Evolutionary conservation across 37 sponge, comb jelly and placozoan species (phyloP), one percentile per base, ranked within the genome.

Genomic region (Axinella damicornis): DNA sequence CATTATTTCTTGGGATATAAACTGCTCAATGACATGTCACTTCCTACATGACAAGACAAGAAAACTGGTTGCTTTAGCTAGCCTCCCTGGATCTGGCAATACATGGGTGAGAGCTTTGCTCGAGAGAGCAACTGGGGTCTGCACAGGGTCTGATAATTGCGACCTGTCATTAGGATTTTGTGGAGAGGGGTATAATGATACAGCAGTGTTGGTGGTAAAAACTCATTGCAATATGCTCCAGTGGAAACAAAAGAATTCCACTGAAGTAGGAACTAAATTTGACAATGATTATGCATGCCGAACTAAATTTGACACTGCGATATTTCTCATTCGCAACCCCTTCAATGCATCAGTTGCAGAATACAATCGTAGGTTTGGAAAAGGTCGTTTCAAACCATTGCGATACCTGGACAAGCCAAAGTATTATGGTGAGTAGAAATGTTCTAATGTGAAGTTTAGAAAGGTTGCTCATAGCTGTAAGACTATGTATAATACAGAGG

Each of bases 21-120:
- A n/a, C n/a, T n/a, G n/a, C n/a, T n/a, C n/a, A n/a, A n/a, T n/a
- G n/a, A n/a, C n/a, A n/a, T 46, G 46, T 46, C 46, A 46, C 6
- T 46, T 46, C 9, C 4, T 46, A 4, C 4, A 46, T 46, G 46
- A 4, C 46, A 34, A 2, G 27, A 34, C 34, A 11, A 11, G 33
- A 34, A 67, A 27, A 34, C 9, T 30, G 0, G 74, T 65, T 27
- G 91, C 86, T 0, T 68, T 90, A 21, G 91, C 64, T 11, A 90
- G 91, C 55, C 85, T 85, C 37, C 91, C 85, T 24, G 91, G 91
- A 0, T 90, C 91, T 24, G 91, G 91, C 14, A 90, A 90, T 53
- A 85, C 91, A 1, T 90, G 85, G 92, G 69, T 87, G 5, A 62
- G 88, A 30, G 84, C 69, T 4, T 34, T 92, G 24, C 74, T 92